Base-by-base conservation (phyloP, 64 coral and sea anemone genomes). In the Porites lutea region DNA sequence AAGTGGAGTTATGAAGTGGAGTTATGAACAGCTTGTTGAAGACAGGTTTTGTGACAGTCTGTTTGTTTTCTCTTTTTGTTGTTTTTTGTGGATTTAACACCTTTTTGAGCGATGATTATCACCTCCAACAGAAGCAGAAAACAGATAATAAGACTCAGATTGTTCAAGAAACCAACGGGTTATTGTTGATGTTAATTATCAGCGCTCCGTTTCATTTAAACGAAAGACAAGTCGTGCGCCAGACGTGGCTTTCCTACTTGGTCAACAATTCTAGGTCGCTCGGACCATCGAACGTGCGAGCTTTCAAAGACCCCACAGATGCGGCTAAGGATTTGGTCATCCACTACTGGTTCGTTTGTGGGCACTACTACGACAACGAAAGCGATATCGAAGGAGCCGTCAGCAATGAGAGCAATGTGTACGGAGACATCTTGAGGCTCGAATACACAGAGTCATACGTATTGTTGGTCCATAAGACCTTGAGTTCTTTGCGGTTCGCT, bases 401-500 rank as follows among this genome's bases (percentile, higher is more conserved):
- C 3, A 21, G 16, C 0, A 49, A 49, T 65, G 88, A 90, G 37
- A 63, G 46, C 16, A 54, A 54, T 8, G 12, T 53, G 4, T 58
- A 82, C 16, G 53, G 66, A 8, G 88, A 90, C 14, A 90, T 90
- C 20, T 27, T 90, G 55, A 52, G 77, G 49, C 63, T 90, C 3
- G 21, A 37, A 1, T 80, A 19, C 16, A 27, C 22, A 48, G 88
- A 90, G 52, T 45, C 62, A n/a, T 90, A 90, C 13, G 14, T 48
- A 37, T 44, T 80, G 66, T 20, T 90, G 48, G 55, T 82, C n/a
- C 10, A 68, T 3, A 81, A 90, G 44, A 44, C 79, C 4, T 72
- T 76, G 88, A 50, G 4, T 51, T 76, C 75, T 6, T 59, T 69
- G 22, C 47, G 37, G 52, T 90, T 77, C 62, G 77, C 88, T 7